phyloP scores from a whole-genome alignment of 2,113 vertebrate genomes.

The Microcebus jonahi region DNA sequence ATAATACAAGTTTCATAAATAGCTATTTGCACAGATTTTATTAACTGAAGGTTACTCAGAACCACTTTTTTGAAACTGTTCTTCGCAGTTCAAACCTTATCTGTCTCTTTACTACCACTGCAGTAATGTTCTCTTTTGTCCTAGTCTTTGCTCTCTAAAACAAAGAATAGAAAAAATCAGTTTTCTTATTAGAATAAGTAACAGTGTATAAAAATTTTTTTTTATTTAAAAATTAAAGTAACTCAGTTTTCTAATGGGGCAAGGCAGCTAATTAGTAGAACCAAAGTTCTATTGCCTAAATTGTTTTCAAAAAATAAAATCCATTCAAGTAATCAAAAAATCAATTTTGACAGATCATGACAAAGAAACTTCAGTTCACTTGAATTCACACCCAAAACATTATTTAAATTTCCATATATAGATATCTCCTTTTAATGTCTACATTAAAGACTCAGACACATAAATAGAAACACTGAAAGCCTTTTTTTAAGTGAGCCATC shows the following conservation, averaged over 20 bases:
- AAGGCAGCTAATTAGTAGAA: background rate
- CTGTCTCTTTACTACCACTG: background rate
- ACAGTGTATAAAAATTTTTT: no score
- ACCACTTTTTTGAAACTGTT: background rate
- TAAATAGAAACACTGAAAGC: background rate
- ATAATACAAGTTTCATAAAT: constrained; percentile 14
- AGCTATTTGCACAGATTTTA: background rate
- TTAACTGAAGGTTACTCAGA: background rate
- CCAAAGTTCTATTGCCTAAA: background rate
- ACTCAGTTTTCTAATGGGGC: background rate
- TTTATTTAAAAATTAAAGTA: no score
- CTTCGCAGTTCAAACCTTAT: background rate
- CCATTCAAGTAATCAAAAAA: background rate
- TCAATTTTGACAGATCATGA: background rate
- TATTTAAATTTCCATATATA: background rate
- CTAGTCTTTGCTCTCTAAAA: background rate
- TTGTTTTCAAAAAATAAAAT: background rate
- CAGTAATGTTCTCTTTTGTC: background rate
- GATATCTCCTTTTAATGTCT: background rate
- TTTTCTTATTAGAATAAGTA: no score
- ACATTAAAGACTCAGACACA: background rate
- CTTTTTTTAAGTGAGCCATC: background rate
- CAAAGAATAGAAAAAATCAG: background rate
- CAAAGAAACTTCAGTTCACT: background rate
- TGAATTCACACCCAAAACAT: background rate